Percentiles rank a stretch among this genome's conserved stretches.
Conservation (phyloP, 2,113 vertebrate species). For the Strix aluco region DNA sequence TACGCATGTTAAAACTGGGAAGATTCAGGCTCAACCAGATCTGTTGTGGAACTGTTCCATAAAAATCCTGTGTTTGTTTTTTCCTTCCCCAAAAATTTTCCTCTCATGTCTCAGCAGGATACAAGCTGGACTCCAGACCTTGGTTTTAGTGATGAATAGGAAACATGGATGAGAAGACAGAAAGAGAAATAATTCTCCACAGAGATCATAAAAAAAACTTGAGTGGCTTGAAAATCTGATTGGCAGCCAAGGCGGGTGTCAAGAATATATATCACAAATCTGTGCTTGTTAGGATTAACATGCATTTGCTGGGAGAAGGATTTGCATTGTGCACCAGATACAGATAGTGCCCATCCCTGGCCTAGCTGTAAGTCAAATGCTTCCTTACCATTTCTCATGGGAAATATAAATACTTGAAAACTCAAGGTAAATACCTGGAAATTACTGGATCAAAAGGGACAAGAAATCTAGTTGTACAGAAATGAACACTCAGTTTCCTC, state of each 20-base stretch:
- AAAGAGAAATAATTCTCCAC: background rate
- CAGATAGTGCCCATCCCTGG: background rate
- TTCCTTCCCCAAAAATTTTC: background rate
- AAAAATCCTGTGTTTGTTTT: background rate
- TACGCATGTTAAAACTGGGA: background rate
- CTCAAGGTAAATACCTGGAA: background rate
- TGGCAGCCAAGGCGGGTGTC: background rate
- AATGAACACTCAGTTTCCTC: background rate
- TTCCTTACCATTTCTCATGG: background rate
- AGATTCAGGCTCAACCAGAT: background rate
- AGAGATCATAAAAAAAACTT: background rate
- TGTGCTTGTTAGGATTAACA: background rate
- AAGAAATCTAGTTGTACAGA: background rate
- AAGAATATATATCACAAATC: background rate
- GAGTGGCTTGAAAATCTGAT: background rate
- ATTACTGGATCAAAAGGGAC: background rate
- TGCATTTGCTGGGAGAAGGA: background rate
- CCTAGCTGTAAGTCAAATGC: background rate
- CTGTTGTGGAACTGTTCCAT: background rate
- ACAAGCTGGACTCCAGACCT: background rate
- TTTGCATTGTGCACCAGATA: background rate
- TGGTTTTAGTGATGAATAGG: background rate
- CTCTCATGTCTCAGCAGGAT: background rate
- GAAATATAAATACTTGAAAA: background rate
- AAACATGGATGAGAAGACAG: background rate